Base-by-base conservation (phyloP, 2,797 vertebrate species). In the Eurystomus glaucurus region DNA sequence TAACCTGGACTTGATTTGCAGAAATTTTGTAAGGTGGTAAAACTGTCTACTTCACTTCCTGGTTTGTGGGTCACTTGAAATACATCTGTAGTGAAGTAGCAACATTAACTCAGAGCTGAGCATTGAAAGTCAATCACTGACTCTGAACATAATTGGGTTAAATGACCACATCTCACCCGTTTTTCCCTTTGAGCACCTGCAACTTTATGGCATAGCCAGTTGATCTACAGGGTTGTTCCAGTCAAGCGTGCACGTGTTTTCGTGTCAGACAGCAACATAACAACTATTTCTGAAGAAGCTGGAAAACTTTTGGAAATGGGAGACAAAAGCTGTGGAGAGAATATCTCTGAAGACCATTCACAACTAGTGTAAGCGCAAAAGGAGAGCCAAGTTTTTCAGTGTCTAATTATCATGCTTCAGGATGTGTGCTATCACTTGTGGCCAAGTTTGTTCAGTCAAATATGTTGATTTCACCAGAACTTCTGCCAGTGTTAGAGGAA, bases 111-210 rank as follows among this genome's bases (percentile, higher is more conserved):
- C 97, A 94, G 96, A 98, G 96, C 90, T 89, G 94, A 97, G 96
- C 96, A 86, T 95, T 93, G 97, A 14, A 54, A 92, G 96, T 93
- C 96, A 90, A 71, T 92, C 91, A 93, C 52, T 72, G 64, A 96
- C 97, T 97, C 97, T 95, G 94, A 96, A 96, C 92, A 97, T 87
- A 93, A 80, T 95, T 91, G 97, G 96, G 96, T 96, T 92, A 97
- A 90, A 96, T 87, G 87, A 93, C 96, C 87, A 70, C 94, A 90
- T 88, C 96, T 93, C 91, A 88, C 96, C 94, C 85, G 16, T 70
- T 82, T 96, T 93, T 83, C 96, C 90, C 93, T 93, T 85, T 88
- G 80, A 92, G 65, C 97, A 95, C 95, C 97, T 97, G 97, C 97
- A 93, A 70, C 92, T 94, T 91, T 72, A 62, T 96, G 97, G 97